Percentiles rank a stretch among this genome's conserved stretches.
These are phyloP conservation scores for Platanista minor DNA, from an alignment of 2,113 vertebrate species.

Conservation along the genomic window DNA sequence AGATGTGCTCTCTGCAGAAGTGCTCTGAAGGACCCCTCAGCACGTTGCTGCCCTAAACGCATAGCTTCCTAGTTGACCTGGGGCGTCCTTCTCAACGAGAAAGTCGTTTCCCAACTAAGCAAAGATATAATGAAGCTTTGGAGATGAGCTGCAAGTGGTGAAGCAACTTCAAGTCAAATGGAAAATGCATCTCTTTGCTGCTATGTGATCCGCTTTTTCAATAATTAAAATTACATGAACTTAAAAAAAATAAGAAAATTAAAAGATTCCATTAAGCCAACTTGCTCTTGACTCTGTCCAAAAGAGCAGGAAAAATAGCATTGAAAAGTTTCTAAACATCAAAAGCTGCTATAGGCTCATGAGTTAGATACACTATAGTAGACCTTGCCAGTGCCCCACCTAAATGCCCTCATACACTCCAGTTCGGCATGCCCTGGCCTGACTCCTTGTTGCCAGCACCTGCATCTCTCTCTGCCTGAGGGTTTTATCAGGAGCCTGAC, in stretches of 20 bases:
- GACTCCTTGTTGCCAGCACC: rapidly evolving
- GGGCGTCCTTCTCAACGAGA: rapidly evolving
- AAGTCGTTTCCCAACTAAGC: background rate
- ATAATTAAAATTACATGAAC: background rate
- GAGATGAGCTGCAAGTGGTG: background rate
- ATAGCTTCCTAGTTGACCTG: rapidly evolving
- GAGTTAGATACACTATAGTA: background rate
- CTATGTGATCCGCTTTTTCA: background rate
- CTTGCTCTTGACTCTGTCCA: background rate
- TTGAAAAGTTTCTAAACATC: background rate
- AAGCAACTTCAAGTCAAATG: background rate
- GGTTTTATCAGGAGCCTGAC: background rate
- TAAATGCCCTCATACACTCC: rapidly evolving
- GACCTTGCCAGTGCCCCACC: rapidly evolving
- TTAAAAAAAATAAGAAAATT: background rate
- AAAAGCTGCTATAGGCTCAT: background rate
- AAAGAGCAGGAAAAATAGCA: background rate
- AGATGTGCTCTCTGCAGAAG: constrained; percentile 76
- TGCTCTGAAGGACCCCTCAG: constrained; percentile 60
- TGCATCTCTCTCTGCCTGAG: background rate
- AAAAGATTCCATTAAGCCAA: background rate
- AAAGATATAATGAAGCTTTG: background rate
- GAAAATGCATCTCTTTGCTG: background rate
- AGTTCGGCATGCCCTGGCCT: background rate
- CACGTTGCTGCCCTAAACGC: background rate